Base-by-base conservation (phyloP, 2,888 invertebrate species). In the Hydrotaea cyrtoneurina region DNA sequence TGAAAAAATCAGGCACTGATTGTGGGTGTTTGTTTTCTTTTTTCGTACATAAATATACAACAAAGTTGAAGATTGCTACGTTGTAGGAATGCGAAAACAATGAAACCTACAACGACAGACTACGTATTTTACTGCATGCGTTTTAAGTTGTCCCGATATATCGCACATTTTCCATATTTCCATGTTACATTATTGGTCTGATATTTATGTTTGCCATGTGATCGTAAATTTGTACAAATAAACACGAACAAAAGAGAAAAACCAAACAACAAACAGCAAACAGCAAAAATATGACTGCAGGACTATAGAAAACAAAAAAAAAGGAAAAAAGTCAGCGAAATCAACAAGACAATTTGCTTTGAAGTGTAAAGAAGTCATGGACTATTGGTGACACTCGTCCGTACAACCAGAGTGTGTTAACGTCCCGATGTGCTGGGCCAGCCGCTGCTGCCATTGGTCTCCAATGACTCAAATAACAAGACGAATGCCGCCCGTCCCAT, bases 171-270 rank as follows among this genome's bases (percentile, higher is more conserved):
- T n/a, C 8, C n/a, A n/a, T 50, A 50, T 50, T 50, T 50, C 50
- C 13, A 21, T 69, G 43, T 46, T 69, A 69, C 69, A 69, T 69
- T 74, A 74, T 55, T 66, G 46, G 15, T 17, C 31, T 31, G 46
- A 57, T 74, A 69, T 74, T 69, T 57, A 79, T 74, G 73, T 79
- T 73, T 79, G 46, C 53, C 31, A 57, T 74, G 74, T 57, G 80
- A 66, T 80, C 80, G 57, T 80, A 80, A 80, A 80, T 80, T 80
- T 80, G 66, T 75, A 13, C 66, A 36, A 74, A 80, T 46, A 80
- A 79, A 57, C 57, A 23, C 50, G 17, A 53, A 39, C 57, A 55
- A 39, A 64, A 57, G n/a, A 69, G 26, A 23, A 69, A 17, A 39
- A 59, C 11, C n/a, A n/a, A n/a, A n/a, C n/a, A n/a, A n/a, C n/a